Evolutionary conservation across 2,113 vertebrate genomes (phyloP).

Genomic region (Centropus bengalensis): DNA sequence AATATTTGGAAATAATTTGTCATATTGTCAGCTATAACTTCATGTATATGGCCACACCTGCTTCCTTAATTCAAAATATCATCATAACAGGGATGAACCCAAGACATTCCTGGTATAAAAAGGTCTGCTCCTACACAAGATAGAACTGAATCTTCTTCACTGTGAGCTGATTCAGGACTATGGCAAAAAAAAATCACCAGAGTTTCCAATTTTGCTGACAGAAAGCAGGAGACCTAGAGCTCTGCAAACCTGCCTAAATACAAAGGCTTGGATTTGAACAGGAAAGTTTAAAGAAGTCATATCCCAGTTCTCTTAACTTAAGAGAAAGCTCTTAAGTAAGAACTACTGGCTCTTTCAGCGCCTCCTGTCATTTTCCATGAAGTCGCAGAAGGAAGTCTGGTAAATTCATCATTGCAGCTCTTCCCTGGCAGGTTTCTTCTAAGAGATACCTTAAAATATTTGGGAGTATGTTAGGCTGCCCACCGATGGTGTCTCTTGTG

Average conservation of each 20-base stretch:
- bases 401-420: background rate
- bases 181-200: fast-evolving
- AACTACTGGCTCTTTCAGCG: background rate
- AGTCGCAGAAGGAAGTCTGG: background rate
- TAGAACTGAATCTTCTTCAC: background rate
- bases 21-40: background rate
- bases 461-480: background rate
- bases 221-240: background rate
- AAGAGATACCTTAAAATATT: background rate
- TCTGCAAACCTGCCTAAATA: background rate
- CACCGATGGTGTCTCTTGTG: background rate
- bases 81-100: background rate
- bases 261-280: background rate
- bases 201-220: background rate
- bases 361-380: background rate
- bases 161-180: background rate
- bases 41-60: background rate
- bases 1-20: background rate
- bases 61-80: background rate
- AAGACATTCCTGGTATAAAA: background rate
- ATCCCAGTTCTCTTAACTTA: background rate
- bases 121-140: background rate
- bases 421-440: background rate
- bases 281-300: background rate
- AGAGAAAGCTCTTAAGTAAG: background rate